Base-by-base conservation (phyloP, 2,888 invertebrate genomes). In the Onchidella celtica region DNA sequence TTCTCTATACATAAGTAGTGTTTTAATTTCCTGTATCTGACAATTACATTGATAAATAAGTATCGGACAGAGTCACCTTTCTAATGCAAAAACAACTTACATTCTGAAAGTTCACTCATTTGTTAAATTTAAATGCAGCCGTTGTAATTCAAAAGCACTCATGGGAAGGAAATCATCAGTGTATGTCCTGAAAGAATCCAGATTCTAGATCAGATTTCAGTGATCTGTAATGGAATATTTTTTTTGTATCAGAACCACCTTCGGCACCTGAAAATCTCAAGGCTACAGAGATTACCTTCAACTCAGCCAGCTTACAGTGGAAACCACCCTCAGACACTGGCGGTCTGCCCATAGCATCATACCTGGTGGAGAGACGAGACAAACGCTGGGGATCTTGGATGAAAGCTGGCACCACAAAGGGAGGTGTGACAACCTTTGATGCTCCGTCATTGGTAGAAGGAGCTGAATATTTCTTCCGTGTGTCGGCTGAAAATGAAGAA, bases 301-400 rank as follows among this genome's bases (percentile, higher is more conserved):
- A 81, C 11, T 84, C 87, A 6, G 87, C 87, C 11, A 87, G 87
- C 24, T 83, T 93, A 21, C 81, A 88, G 59, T 94, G 94, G 94
- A 89, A 89, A 27, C 87, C 92, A n/a, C 94, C 94, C 24, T 80
- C 88, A 27, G 89, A 92, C 65, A 90, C 92, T 82, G 92, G 93
- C 59, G 93, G 93, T 66, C 85, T 88, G 34, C 89, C 90, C 14
- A 86, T 93, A 61, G 88, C 85, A 29, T 84, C 85, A 29, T 92
- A 92, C 85, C 79, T 88, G 66, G 82, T 92, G n/a, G 92, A 92
- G 80, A 86, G 90, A 40, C 85, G 89, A n/a, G 89, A 90, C 81
- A 88, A 88, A 82, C 88, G 87, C 47, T 88, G 88, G 76, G 89
- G 89, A 2, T 85, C 89, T 2, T 91, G 89, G 90, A 87, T 87